phyloP scores from a whole-genome alignment of 35 echinoderm and acorn worm species.

The Chiridota heheva region DNA sequence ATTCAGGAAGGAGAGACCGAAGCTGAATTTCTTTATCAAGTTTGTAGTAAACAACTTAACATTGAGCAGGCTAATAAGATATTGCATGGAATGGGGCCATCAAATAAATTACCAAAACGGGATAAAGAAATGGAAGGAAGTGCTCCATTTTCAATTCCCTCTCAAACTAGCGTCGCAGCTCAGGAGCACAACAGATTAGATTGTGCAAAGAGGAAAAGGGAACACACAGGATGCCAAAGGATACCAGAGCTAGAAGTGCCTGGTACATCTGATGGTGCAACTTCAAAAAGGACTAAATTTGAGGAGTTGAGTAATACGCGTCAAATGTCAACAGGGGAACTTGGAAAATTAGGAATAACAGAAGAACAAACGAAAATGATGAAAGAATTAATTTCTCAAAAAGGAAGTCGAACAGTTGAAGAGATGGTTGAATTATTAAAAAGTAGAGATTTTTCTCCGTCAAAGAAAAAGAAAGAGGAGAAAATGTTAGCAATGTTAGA shows the following conservation, averaged over 20 bases:
- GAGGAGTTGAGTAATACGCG: conserved; percentile 19
- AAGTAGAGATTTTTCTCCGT: conserved; percentile 21
- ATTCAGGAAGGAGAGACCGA: conserved; percentile 29
- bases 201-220: conserved; percentile 2
- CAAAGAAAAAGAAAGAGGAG: conserved; percentile 30
- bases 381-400: conserved; percentile 15
- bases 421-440: conserved; percentile 33
- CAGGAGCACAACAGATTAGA: conserved; percentile 20
- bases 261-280: conserved; percentile 34
- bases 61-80: conserved; percentile 61
- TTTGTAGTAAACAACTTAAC: conserved; percentile 31
- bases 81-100: conserved; percentile 11
- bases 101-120: neutral
- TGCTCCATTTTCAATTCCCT: conserved; percentile 7
- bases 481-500: conserved; percentile 24
- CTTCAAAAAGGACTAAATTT: conserved; percentile 47
- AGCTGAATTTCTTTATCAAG: conserved; percentile 82
- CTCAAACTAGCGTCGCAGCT: conserved; percentile 15
- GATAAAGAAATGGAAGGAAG: conserved; percentile 33
- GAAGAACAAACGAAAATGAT: conserved; percentile 30
- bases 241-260: conserved; percentile 16
- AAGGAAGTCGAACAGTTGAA: conserved; percentile 14
- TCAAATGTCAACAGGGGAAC: conserved; percentile 27
- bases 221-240: neutral
- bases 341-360: neutral